Conservation (phyloP, 2,797 vertebrate genomes). For the Thripadectes ignobilis region DNA sequence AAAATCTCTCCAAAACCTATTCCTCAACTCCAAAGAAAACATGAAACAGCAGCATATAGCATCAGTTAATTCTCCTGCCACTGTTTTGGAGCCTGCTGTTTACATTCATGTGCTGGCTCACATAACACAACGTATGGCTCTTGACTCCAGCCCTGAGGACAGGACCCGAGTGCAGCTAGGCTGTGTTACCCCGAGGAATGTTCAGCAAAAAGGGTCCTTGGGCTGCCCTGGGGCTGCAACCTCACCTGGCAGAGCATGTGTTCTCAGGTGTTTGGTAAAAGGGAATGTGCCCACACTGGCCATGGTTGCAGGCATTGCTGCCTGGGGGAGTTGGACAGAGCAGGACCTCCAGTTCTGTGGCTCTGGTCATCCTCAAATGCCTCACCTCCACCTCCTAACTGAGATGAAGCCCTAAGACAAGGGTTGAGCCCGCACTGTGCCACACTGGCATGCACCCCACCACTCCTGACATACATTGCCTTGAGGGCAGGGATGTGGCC, state of each 20-base stretch:
- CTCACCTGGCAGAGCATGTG: not conserved
- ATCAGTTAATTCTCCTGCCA: constrained; percentile 69
- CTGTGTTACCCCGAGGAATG: rapidly evolving
- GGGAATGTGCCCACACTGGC: not conserved
- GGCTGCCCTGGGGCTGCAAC: not conserved
- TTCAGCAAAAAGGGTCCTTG: not conserved
- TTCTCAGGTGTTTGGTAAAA: not conserved
- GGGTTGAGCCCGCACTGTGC: not conserved
- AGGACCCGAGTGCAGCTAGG: not conserved
- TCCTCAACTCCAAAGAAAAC: constrained; percentile 67
- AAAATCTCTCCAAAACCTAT: constrained; percentile 67
- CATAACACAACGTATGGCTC: constrained; percentile 47
- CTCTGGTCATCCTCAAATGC: not conserved
- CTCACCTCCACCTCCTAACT: not conserved
- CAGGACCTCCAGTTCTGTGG: not conserved
- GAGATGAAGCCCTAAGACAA: not conserved
- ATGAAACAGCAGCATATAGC: constrained; percentile 62
- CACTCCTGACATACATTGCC: not conserved
- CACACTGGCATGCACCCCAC: rapidly evolving
- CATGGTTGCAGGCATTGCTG: not conserved
- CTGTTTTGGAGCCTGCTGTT: constrained; percentile 70
- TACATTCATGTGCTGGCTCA: constrained; percentile 53
- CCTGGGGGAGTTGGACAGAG: not conserved
- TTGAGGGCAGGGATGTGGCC: not conserved
- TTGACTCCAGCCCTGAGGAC: constrained; percentile 50